phyloP scores from a whole-genome alignment of 2,888 invertebrate species.

The Drosophila nr. fundita region DNA sequence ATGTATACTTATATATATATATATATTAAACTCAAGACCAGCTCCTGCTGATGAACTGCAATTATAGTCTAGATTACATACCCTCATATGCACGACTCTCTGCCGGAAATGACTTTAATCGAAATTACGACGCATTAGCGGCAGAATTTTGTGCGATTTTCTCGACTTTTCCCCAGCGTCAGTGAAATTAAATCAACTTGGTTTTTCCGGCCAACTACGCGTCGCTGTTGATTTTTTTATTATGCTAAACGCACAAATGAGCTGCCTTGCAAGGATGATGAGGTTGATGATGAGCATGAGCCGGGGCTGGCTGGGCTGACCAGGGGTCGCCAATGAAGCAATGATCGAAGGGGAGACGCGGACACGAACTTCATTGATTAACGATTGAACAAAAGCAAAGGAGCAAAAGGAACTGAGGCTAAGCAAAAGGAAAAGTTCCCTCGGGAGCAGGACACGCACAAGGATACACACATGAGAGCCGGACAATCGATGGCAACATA shows the following conservation, averaged over 20 bases:
- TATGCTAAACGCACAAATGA: conserved; percentile 79
- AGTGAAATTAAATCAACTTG: conserved; percentile 76
- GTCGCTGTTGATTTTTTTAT: conserved; percentile 67
- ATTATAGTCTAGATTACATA: conserved; percentile 41
- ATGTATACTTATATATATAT: not conserved
- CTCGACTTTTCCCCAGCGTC: conserved; percentile 34
- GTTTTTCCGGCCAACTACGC: conserved; percentile 66
- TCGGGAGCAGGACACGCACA: conserved; percentile 57
- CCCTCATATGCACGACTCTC: conserved; percentile 46
- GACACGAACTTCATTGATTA: conserved; percentile 76
- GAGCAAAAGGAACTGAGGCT: conserved; percentile 7
- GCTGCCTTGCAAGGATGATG: conserved; percentile 29
- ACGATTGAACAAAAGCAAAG: conserved; percentile 65
- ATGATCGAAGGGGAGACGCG: conserved; percentile 23
- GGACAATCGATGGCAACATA: conserved; percentile 67
- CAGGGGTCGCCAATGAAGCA: conserved; percentile 54
- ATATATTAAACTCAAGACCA: not conserved
- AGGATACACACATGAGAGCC: conserved; percentile 23
- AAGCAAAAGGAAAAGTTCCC: conserved; percentile 51
- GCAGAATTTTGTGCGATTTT: conserved; percentile 30
- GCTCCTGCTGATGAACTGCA: conserved; percentile 80
- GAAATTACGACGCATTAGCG: conserved; percentile 80
- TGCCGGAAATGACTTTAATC: conserved; percentile 75
- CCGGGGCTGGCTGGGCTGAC: conserved; percentile 45
- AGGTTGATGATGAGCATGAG: conserved; percentile 17